Evolutionary conservation across 2,797 vertebrate species (phyloP), one percentile per base, ranked within the genome.

Genomic region (Megalops cyprinoides): DNA sequence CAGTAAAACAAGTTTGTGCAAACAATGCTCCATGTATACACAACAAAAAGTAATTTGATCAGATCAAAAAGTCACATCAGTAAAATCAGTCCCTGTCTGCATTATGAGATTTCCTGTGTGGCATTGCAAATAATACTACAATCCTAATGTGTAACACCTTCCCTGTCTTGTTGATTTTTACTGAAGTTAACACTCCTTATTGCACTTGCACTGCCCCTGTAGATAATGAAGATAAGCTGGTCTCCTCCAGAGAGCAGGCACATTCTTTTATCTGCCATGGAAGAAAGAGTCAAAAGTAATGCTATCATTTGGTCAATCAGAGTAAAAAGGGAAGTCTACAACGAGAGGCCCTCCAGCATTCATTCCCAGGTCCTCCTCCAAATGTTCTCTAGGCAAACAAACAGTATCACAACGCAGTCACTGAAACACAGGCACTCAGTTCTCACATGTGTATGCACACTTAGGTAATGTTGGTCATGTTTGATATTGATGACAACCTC

Each of bases 381-480:
- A n/a, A n/a, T n/a, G n/a, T n/a, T n/a, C n/a, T 42, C 39, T 7
- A 51, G 8, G 51, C 51, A 53, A 76, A 56, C 8, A 14, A 55
- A 10, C 51, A 75, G 37, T 48, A 18, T 55, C 25, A n/a, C 51
- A 76, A n/a, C n/a, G 44, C 0, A 23, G 14, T 28, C 10, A 55
- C 31, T 53, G 51, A 76, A 56, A 20, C 31, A 0, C 20, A 31
- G 7, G 31, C 25, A 34, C 49, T 37, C 55, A 34, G 18, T 34
- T 7, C 20, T 39, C 42, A 46, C 42, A 31, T 75, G 56, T 39
- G 20, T 81, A 56, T 44, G 51, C 56, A 75, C 74, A 76, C 67
- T 85, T 76, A 81, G 48, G 74, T 62, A 81, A 84, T 83, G 82
- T 25, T 77, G 65, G 76, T 60, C 78, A 53, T 67, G 75, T 76